Percentiles rank a stretch among this genome's conserved stretches.
Evolutionary conservation across 1,140 invertebrate species (phyloP).

Genomic region (Battus philenor): DNA sequence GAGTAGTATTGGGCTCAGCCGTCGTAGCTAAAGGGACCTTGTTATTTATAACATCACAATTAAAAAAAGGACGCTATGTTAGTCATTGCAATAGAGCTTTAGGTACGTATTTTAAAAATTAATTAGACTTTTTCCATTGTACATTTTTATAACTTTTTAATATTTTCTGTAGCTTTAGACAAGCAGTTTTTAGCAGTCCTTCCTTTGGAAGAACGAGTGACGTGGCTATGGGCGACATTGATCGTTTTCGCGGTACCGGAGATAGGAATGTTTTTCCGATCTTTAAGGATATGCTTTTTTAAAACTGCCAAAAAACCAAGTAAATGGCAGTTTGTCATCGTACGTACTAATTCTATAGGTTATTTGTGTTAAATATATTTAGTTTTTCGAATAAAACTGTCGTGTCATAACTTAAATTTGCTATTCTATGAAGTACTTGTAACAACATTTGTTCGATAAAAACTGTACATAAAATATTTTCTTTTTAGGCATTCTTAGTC

Average conservation of each 20-base stretch:
- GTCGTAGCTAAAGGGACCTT: constrained; percentile 90
- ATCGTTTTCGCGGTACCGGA: constrained; percentile 91
- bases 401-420: too few relatives aligned
- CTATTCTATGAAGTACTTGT: too few relatives aligned
- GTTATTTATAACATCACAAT: constrained; percentile 92
- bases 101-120: constrained; percentile 69
- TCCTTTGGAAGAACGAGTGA: constrained; percentile 87
- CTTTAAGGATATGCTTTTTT: constrained; percentile 91
- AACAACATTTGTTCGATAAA: too few relatives aligned
- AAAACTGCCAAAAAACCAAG: constrained; percentile 85
- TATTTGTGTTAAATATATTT: too few relatives aligned
- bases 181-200: constrained; percentile 85
- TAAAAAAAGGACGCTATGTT: constrained; percentile 83
- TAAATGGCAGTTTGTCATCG: constrained; percentile 77
- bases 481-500: constrained; percentile 82
- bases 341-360: constrained; percentile 31
- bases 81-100: constrained; percentile 87
- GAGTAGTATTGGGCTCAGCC: constrained; percentile 86
- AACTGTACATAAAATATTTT: too few relatives aligned
- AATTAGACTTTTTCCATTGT: background rate
- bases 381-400: too few relatives aligned
- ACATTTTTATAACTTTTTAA: too few relatives aligned
- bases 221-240: constrained; percentile 93
- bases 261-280: constrained; percentile 87
- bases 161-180: constrained; percentile 83